These are phyloP conservation scores for Drosophila repleta DNA, from an alignment of 1,140 invertebrate species.

Conservation along the genomic window DNA sequence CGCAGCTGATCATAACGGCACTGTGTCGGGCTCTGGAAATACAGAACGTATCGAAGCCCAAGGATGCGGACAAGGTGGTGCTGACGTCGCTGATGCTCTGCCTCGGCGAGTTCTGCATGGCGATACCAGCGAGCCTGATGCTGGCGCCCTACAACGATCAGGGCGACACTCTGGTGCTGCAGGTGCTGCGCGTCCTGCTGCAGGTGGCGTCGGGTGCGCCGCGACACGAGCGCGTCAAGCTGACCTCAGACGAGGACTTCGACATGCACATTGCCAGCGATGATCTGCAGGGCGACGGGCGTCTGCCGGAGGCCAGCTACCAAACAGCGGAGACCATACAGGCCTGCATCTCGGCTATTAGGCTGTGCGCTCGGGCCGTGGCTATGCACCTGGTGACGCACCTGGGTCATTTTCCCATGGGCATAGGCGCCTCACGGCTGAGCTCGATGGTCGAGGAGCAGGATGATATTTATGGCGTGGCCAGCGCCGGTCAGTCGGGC, in stretches of 20 bases:
- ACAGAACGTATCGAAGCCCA: constrained; percentile 78
- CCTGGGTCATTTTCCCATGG: constrained; percentile 95
- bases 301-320: constrained; percentile 73
- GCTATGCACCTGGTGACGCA: constrained; percentile 93
- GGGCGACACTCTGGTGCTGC: constrained; percentile 86
- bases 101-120: constrained; percentile 96
- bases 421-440: constrained; percentile 91
- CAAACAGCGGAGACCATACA: constrained; percentile 84
- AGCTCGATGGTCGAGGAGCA: constrained; percentile 94
- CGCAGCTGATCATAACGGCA: constrained; percentile 78
- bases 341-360: constrained; percentile 85
- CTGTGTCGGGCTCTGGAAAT: constrained; percentile 81
- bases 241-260: constrained; percentile 87
- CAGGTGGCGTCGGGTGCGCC: constrained; percentile 84
- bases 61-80: constrained; percentile 89
- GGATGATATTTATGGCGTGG: constrained; percentile 88
- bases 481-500: not conserved
- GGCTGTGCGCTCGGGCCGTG: constrained; percentile 89
- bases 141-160: constrained; percentile 79
- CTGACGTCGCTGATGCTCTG: constrained; percentile 94
- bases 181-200: constrained; percentile 84
- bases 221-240: constrained; percentile 74
- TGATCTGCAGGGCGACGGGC: constrained; percentile 85
- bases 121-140: constrained; percentile 69
- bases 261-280: constrained; percentile 89